Evolutionary conservation across 1,140 invertebrate genomes (phyloP), one percentile per base, ranked within the genome.

Genomic region (Ceratina calcarata): DNA sequence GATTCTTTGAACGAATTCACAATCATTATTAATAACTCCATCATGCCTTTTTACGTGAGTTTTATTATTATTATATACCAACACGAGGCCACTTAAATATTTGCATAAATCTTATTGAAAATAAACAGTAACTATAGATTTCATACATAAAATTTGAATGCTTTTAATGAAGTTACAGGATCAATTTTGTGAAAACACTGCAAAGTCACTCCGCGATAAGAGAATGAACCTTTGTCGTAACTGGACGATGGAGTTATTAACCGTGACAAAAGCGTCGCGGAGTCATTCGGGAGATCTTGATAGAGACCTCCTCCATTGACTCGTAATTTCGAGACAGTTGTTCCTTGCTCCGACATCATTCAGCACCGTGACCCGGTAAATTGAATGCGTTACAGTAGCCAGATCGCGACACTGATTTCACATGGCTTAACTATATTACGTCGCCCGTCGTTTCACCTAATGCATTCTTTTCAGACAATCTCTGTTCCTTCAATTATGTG

Each of bases 351-450:
- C 53, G 60, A 49, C 49, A 49, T 53, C 60, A 16, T 57, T 55
- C 53, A 62, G 18, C 60, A 27, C 37, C 18, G 51, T 64, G 58
- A 78, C 68, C 58, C 27, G 27, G 24, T 61, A 45, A 53, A 49
- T 71, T 71, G 37, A 72, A 61, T 27, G 20, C n/a, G 58, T 64
- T 55, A 24, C 61, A 70, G 45, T 10, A 55, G 58, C 51, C n/a
- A 64, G 68, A 72, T 72, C n/a, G 51, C 20, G 49, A 37, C 45
- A 24, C 60, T 45, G 68, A 78, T 78, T 71, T 55, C 58, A 24
- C 27, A 10, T 3, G 1, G 49, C 37, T 71, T 64, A 78, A 78
- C 53, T 49, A 24, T 53, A 57, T 78, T 78, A 72, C 16, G 12
- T 27, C 6, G 49, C 18, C 37, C 10, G 55, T n/a, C 24, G 49